Evolutionary conservation across 2,113 vertebrate genomes (phyloP).

Genomic region (Abramis brama): DNA sequence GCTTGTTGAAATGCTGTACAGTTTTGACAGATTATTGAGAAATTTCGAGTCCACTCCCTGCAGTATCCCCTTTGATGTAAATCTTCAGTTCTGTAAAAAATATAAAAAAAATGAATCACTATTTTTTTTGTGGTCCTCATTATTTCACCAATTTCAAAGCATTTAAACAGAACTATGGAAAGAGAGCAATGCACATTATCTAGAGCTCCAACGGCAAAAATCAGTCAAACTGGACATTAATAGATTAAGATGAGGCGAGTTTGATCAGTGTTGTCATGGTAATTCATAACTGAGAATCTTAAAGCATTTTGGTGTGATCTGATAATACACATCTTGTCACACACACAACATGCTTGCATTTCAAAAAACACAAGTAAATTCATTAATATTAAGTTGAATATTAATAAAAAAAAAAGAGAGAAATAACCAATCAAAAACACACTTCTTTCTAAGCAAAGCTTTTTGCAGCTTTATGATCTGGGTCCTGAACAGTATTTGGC

Average conservation of each 20-base stretch:
- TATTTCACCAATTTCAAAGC: conserved; percentile 42
- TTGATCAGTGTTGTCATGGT: conserved; percentile 23
- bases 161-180: neutral
- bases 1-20: conserved; percentile 73
- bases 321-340: neutral
- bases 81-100: conserved; percentile 78
- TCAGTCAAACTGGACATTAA: neutral
- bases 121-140: conserved; percentile 29
- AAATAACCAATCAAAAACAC: neutral
- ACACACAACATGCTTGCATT: neutral
- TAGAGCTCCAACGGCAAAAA: neutral
- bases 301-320: neutral
- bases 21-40: conserved; percentile 73
- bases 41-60: conserved; percentile 75
- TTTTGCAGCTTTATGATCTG: neutral
- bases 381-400: neutral
- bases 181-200: neutral
- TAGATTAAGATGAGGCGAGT: neutral
- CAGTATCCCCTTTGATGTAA: conserved; percentile 75
- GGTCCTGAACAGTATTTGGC: neutral
- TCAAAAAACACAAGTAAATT: neutral
- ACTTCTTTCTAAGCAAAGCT: neutral
- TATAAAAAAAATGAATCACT: conserved; percentile 67
- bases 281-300: neutral
- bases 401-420: neutral